These are phyloP conservation scores for Atractosteus spatula DNA, from an alignment of 2,113 vertebrate genomes.

Conservation along the genomic window DNA sequence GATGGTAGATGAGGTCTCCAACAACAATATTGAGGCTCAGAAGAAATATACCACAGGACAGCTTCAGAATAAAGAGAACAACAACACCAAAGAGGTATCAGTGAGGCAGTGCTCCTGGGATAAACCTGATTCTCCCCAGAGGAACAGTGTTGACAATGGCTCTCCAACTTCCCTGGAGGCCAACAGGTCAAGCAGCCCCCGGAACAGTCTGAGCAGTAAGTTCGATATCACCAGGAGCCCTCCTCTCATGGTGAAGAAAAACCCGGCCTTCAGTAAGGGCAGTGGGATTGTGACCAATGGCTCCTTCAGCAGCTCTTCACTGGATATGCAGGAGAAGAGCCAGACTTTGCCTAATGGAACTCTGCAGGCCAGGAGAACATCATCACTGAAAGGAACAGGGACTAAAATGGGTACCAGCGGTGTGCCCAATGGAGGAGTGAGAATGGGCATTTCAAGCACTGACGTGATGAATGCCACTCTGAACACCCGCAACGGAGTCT, in stretches of 20 bases:
- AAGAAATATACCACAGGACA: slow-evolving; percentile 60
- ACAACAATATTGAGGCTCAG: slow-evolving; percentile 81
- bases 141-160: slow-evolving; percentile 66
- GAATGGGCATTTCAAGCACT: slow-evolving; percentile 76
- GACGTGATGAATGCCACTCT: slow-evolving; percentile 62
- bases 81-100: slow-evolving; percentile 65
- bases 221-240: slow-evolving; percentile 83
- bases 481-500: slow-evolving; percentile 63
- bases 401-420: slow-evolving; percentile 92
- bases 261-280: slow-evolving; percentile 91
- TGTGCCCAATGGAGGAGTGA: slow-evolving; percentile 69
- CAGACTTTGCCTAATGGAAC: slow-evolving; percentile 66
- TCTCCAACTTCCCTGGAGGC: slow-evolving; percentile 58
- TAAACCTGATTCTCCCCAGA: slow-evolving; percentile 73
- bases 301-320: slow-evolving; percentile 85
- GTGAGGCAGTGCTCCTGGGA: slow-evolving; percentile 85
- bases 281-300: slow-evolving; percentile 96
- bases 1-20: slow-evolving; percentile 61
- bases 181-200: slow-evolving; percentile 77
- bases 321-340: slow-evolving; percentile 74
- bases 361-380: slow-evolving; percentile 69
- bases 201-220: slow-evolving; percentile 68
- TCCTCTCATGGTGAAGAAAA: slow-evolving; percentile 86
- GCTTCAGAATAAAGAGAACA: slow-evolving; percentile 85
- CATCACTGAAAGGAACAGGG: slow-evolving; percentile 76